phyloP scores from a whole-genome alignment of 2,888 invertebrate species.

The Pheosia gnoma region DNA sequence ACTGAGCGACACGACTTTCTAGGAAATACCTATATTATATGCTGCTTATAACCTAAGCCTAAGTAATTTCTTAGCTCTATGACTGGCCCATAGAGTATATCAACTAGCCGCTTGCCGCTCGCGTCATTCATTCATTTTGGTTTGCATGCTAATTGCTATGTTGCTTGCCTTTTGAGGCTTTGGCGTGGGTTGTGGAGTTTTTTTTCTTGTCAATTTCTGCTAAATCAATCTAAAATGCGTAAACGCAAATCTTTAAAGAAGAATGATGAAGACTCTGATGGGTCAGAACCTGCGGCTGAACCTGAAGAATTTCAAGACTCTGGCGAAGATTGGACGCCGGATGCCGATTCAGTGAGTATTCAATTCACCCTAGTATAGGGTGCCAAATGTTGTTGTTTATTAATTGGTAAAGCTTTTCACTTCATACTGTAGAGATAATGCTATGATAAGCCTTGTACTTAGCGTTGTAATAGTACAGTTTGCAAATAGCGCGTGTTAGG shows the following conservation, averaged over 20 bases:
- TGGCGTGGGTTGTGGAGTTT: slow-evolving; percentile 50
- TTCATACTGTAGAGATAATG: too few species aligned
- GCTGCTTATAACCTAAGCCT: too few species aligned
- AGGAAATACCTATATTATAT: too few species aligned
- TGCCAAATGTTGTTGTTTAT: slow-evolving; percentile 5
- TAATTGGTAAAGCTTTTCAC: too few species aligned
- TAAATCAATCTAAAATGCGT: slow-evolving; percentile 60
- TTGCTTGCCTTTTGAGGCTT: slow-evolving; percentile 35
- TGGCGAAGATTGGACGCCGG: slow-evolving; percentile 83
- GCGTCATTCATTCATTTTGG: slow-evolving; percentile 9
- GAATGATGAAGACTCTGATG: slow-evolving; percentile 76
- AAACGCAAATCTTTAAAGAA: slow-evolving; percentile 79
- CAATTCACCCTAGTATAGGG: slow-evolving; percentile 31
- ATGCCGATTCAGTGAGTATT: slow-evolving; percentile 79
- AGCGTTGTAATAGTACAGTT: neutral
- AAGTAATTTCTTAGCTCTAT: too few species aligned
- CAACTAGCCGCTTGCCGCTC: too few species aligned
- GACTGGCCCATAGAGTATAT: too few species aligned
- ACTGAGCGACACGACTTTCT: too few species aligned
- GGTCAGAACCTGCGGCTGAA: slow-evolving; percentile 73
- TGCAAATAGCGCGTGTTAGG: slow-evolving; percentile 16
- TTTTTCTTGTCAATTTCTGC: slow-evolving; percentile 20
- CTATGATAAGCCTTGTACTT: too few species aligned
- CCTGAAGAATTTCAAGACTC: slow-evolving; percentile 83
- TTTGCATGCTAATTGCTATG: slow-evolving; percentile 20